Percentiles rank a stretch among this genome's conserved stretches.
Evolutionary conservation across 2,888 invertebrate genomes (phyloP).

Genomic region (Tineola bisselliella): DNA sequence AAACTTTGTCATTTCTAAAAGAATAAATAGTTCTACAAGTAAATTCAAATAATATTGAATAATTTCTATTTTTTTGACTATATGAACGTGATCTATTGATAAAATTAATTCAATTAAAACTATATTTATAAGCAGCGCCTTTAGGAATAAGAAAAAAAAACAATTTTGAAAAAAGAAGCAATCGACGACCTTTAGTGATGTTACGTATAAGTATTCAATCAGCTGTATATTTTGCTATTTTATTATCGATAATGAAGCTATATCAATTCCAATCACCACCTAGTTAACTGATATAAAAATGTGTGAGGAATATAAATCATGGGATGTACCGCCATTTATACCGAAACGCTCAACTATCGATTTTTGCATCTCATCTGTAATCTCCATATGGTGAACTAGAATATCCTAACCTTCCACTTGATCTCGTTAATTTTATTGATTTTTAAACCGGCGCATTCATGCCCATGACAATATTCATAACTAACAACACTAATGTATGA

Average conservation of each 20-base stretch:
- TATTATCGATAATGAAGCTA: constrained; percentile 1
- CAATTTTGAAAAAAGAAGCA: too few species aligned
- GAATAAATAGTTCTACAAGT: too few species aligned
- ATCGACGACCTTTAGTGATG: background rate
- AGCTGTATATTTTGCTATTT: background rate
- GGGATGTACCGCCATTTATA: background rate
- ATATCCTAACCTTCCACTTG: background rate
- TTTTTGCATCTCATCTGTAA: background rate
- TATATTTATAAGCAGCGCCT: background rate
- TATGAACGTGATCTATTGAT: too few species aligned
- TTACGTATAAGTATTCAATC: background rate
- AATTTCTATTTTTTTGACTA: background rate
- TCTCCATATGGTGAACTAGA: background rate
- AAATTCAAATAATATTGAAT: too few species aligned
- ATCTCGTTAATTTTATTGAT: background rate
- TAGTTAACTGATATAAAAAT: background rate
- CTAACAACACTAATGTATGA: constrained; percentile 21
- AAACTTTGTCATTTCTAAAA: too few species aligned
- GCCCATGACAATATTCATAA: background rate
- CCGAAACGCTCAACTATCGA: background rate
- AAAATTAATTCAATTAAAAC: too few species aligned
- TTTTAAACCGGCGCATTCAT: background rate
- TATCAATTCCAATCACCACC: background rate
- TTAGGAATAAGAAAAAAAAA: background rate
- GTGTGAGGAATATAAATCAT: constrained; percentile 1